Conservation (phyloP, 2,888 invertebrate species). For the Rhodophaea formosa region DNA sequence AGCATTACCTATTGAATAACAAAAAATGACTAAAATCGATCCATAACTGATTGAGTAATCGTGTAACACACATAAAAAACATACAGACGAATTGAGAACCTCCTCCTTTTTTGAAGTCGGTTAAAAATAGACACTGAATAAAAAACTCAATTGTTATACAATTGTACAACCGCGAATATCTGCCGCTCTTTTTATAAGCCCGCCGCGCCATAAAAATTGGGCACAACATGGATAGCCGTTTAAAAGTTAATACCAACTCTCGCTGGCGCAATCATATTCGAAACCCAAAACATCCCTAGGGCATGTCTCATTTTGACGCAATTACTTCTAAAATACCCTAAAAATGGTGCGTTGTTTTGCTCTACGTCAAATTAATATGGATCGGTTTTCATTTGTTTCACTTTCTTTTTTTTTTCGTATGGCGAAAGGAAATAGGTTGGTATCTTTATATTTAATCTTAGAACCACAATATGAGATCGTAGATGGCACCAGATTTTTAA, state of each 20-base stretch:
- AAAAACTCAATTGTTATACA: background rate
- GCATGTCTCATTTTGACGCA: constrained; percentile 16
- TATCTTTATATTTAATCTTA: background rate
- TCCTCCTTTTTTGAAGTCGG: no score
- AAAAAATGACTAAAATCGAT: no score
- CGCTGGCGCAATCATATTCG: constrained; percentile 5
- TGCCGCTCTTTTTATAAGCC: constrained; percentile 4
- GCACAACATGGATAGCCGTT: constrained; percentile 8
- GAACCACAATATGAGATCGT: no score
- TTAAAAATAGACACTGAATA: no score
- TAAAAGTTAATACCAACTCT: constrained; percentile 12
- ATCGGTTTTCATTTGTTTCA: background rate
- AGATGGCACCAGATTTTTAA: no score
- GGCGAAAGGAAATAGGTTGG: background rate
- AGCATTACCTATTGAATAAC: no score
- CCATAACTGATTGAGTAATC: no score
- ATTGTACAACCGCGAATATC: background rate
- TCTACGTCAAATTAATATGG: constrained; percentile 13
- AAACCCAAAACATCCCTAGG: constrained; percentile 1
- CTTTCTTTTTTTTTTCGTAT: background rate
- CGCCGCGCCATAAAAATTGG: constrained; percentile 8
- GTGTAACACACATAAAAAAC: no score
- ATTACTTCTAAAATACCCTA: constrained; percentile 11
- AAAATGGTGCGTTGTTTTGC: background rate
- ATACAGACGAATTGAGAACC: no score